phyloP scores from a whole-genome alignment of 2,797 vertebrate species.

The Sorex maritimensis region DNA sequence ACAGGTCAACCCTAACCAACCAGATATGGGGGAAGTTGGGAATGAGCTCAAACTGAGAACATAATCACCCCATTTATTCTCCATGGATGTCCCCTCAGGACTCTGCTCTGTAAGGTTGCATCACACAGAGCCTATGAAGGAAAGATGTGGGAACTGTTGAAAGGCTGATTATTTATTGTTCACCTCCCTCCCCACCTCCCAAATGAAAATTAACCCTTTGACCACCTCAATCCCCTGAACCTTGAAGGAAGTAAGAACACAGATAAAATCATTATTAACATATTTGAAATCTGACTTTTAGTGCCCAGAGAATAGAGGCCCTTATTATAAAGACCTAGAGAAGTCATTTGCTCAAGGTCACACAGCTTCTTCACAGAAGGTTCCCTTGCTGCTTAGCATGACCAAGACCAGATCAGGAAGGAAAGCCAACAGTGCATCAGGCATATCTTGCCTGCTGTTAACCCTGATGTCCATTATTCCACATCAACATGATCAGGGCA shows the following conservation, averaged over 20 bases:
- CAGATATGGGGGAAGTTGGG: neutral
- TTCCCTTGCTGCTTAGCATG: neutral
- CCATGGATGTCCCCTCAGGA: neutral
- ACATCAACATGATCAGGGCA: neutral
- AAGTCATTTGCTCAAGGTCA: neutral
- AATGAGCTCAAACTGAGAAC: neutral
- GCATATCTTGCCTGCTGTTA: neutral
- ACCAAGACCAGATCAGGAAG: neutral
- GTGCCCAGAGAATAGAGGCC: neutral
- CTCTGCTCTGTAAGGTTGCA: neutral
- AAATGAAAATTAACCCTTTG: neutral
- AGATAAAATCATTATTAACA: neutral
- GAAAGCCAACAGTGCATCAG: neutral
- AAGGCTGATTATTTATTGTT: neutral
- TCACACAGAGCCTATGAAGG: neutral
- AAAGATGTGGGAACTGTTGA: neutral
- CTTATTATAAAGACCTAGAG: neutral
- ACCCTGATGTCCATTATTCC: neutral
- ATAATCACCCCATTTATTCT: accelerated
- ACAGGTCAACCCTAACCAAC: neutral
- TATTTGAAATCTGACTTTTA: conserved; percentile 30
- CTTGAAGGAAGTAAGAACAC: conserved; percentile 2
- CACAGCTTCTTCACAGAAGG: conserved; percentile 5
- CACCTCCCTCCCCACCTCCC: neutral
- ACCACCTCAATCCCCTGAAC: neutral